Percentiles rank a stretch among this genome's conserved stretches.
phyloP scores from a whole-genome alignment of 2,113 vertebrate species.

The Pedetes capensis region DNA sequence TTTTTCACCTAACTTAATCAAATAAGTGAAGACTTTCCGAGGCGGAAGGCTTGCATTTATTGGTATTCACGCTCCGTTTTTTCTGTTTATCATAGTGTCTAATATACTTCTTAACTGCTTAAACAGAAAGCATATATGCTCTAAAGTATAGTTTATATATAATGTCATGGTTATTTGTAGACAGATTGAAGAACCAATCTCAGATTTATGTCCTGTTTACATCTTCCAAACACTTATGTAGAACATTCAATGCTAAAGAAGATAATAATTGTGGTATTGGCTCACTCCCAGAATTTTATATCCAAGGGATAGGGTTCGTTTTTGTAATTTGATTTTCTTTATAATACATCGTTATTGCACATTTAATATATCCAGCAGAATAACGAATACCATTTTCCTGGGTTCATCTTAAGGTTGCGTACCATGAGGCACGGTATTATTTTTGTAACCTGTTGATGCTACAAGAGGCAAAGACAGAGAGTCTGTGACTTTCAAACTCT shows the following conservation, averaged over 20 bases:
- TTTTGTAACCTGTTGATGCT: slow-evolving; percentile 69
- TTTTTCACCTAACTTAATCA: slow-evolving; percentile 98
- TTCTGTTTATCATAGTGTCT: slow-evolving; percentile 83
- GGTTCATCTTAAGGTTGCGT: slow-evolving; percentile 64
- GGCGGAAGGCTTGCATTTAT: slow-evolving; percentile 97
- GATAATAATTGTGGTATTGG: slow-evolving; percentile 73
- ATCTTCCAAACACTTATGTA: slow-evolving; percentile 72
- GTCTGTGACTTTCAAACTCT: slow-evolving; percentile 32
- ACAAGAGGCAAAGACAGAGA: slow-evolving; percentile 36
- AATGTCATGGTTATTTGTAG: slow-evolving; percentile 87
- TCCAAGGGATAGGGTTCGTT: slow-evolving; percentile 43
- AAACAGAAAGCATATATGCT: slow-evolving; percentile 77
- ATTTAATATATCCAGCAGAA: slow-evolving; percentile 57
- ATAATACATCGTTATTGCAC: slow-evolving; percentile 55
- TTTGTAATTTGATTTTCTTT: slow-evolving; percentile 70
- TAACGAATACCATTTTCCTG: slow-evolving; percentile 44
- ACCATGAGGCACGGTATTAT: slow-evolving; percentile 44
- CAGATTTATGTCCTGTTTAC: slow-evolving; percentile 78
- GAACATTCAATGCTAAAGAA: slow-evolving; percentile 56
- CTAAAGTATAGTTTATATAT: slow-evolving; percentile 77
- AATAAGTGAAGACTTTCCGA: slow-evolving; percentile 98
- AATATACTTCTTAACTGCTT: slow-evolving; percentile 81
- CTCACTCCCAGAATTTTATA: slow-evolving; percentile 27
- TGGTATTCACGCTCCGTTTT: slow-evolving; percentile 89
- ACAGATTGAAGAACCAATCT: slow-evolving; percentile 83